Evolutionary conservation across 1,140 invertebrate genomes (phyloP).

Genomic region (Zophobas morio): DNA sequence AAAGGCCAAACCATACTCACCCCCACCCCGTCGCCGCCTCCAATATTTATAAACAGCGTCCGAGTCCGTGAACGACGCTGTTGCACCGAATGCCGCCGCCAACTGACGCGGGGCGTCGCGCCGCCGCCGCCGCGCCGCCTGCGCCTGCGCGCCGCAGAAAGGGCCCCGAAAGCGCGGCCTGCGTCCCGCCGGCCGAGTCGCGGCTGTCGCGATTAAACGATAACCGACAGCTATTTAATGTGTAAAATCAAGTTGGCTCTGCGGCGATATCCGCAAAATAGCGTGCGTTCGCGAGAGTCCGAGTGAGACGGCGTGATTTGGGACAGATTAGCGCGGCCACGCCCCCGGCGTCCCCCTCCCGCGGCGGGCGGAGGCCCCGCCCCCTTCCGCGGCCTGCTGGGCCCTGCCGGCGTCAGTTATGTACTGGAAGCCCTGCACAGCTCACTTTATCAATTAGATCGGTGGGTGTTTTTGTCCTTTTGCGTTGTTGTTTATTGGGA

Average conservation of each 20-base stretch:
- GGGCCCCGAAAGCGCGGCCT: conserved; percentile 7
- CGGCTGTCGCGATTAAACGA: conserved; percentile 44
- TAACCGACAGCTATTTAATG: conserved; percentile 52
- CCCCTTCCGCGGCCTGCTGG: conserved; percentile 31
- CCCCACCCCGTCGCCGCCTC: conserved; percentile 21
- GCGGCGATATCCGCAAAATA: conserved; percentile 8
- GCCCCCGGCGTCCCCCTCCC: conserved; percentile 28
- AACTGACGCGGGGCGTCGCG: background rate
- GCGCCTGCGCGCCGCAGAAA: conserved; percentile 11
- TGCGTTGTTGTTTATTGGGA: conserved; percentile 43
- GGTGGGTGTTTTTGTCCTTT: conserved; percentile 28
- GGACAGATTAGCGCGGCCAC: conserved; percentile 19
- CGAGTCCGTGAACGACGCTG: no score
- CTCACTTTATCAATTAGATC: conserved; percentile 45
- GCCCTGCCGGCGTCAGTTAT: conserved; percentile 44
- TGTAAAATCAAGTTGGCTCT: conserved; percentile 53
- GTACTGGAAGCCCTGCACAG: conserved; percentile 43
- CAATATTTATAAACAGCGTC: conserved; percentile 6
- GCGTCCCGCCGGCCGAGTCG: conserved; percentile 15
- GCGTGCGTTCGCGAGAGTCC: background rate
- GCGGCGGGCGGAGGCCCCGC: conserved; percentile 28
- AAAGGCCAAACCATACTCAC: conserved; percentile 35
- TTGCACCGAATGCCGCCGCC: no score
- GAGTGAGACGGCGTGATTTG: conserved; percentile 34
- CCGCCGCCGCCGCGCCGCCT: background rate